Conservation (phyloP, 2,888 invertebrate genomes). For the Oscheius onirici region DNA sequence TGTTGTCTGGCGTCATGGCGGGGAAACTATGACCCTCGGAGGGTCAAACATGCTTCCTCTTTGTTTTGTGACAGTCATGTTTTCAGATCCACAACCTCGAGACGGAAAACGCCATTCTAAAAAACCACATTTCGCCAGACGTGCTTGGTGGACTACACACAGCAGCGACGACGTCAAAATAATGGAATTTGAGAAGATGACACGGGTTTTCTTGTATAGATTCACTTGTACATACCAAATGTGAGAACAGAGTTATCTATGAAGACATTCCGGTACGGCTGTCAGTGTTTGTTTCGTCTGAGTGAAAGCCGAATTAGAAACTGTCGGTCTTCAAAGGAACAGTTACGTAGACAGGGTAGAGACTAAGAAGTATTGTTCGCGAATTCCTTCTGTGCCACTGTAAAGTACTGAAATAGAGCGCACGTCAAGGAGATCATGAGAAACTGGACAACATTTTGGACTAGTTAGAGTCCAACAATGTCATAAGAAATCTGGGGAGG, state of each 20-base stretch:
- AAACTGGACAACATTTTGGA: no score
- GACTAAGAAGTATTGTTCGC: neutral
- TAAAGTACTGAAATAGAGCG: no score
- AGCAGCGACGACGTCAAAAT: constrained; percentile 77
- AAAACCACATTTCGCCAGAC: constrained; percentile 87
- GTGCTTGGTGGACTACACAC: constrained; percentile 76
- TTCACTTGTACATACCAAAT: constrained; percentile 23
- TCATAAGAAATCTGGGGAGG: no score
- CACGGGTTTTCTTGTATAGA: constrained; percentile 3
- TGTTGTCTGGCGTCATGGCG: constrained; percentile 9
- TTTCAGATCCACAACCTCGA: constrained; percentile 79
- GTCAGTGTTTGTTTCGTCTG: neutral
- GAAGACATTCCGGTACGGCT: constrained; percentile 4
- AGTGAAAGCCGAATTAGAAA: neutral
- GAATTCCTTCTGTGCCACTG: no score
- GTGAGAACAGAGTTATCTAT: neutral
- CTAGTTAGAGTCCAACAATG: no score
- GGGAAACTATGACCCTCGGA: neutral
- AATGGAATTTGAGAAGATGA: neutral
- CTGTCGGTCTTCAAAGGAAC: constrained; percentile 18
- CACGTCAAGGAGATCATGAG: no score
- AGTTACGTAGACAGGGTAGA: constrained; percentile 13
- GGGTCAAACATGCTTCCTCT: neutral
- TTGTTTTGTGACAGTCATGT: neutral
- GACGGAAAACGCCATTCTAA: constrained; percentile 86